A percentile compares a stretch with the other conserved stretches of the same genome.
phyloP scores from a whole-genome alignment of 1,140 invertebrate species.

The Artemia franciscana region DNA sequence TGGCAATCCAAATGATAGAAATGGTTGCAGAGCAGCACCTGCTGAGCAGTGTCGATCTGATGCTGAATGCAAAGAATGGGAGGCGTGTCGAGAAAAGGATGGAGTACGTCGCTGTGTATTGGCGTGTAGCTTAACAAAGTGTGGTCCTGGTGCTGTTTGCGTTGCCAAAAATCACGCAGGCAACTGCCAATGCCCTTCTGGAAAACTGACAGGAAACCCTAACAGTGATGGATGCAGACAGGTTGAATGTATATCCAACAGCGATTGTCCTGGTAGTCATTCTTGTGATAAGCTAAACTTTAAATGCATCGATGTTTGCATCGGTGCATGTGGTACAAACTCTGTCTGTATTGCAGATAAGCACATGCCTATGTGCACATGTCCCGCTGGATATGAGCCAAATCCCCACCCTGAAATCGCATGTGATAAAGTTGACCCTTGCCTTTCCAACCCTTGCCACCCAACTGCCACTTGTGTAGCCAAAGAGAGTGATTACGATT shows the following conservation, averaged over 20 bases:
- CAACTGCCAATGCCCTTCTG: conserved; percentile 63
- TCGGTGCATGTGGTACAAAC: conserved; percentile 57
- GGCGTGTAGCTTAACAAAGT: conserved; percentile 45
- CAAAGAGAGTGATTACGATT: conserved; percentile 7
- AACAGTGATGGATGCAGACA: conserved; percentile 35
- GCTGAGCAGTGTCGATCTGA: conserved; percentile 51
- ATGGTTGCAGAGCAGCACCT: conserved; percentile 43
- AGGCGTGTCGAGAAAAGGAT: conserved; percentile 34
- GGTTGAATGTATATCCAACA: conserved; percentile 50
- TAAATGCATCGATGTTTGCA: conserved; percentile 55
- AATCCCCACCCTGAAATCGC: conserved; percentile 56
- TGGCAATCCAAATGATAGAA: conserved; percentile 67
- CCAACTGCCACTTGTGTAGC: conserved; percentile 47
- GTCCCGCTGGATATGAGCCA: conserved; percentile 49
- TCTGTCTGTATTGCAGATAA: conserved; percentile 66
- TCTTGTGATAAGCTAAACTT: conserved; percentile 51
- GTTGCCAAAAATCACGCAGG: conserved; percentile 59
- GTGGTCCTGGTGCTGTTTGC: conserved; percentile 39
- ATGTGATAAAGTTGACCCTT: conserved; percentile 29
- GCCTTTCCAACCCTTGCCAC: conserved; percentile 55
- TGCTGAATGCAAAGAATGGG: conserved; percentile 51
- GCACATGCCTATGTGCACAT: conserved; percentile 53
- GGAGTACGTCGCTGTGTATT: conserved; percentile 32
- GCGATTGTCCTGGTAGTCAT: conserved; percentile 46
- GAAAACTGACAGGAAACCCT: conserved; percentile 56